Evolutionary conservation across 1,140 invertebrate genomes (phyloP), one percentile per base, ranked within the genome.

Genomic region (Zaprionus kolodkinae): DNA sequence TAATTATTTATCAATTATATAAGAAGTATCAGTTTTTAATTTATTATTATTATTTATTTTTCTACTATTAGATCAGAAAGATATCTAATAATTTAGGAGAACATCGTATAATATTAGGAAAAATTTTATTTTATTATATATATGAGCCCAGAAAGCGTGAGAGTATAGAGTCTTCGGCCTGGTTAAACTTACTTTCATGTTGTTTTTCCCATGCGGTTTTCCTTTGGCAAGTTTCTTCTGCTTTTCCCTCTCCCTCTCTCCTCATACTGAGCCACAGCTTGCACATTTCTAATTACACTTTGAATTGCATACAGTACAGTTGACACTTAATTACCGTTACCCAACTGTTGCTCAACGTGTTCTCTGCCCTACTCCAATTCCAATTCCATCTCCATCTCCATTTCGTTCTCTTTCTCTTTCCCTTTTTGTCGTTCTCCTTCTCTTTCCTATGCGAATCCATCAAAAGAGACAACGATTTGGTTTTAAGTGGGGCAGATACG

Each of bases 201-300:
- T 50, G 54, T 66, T 54, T 33, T 50, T 25, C 7, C 40, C 3
- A 2, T 59, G 56, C n/a, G 63, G 56, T 67, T 72, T 36, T 59
- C 27, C 45, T 54, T 40, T 9, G 10, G 4, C 17, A 15, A 45
- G 6, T 45, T 45, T 45, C 40, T 45, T 45, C 1, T 30, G 15
- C 12, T 15, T 9, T n/a, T 35, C 2, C 3, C 10, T 25, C 4
- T 50, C 6, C 43, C 5, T 12, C 10, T 12, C 35, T 7, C 55
- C 4, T 13, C 17, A 7, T 15, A 9, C 35, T 0, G 4, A 59
- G 54, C n/a, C 62, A 13, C 59, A 69, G 57, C 50, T 69, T 38
- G 17, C 48, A 56, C 59, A 56, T 73, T 73, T 62, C n/a, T 69
- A 74, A 74, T 74, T 69, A 69, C 5, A 69, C n/a, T 62, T 69